phyloP scores from a whole-genome alignment of 2,797 vertebrate genomes.

The Sebastes diploproa region DNA sequence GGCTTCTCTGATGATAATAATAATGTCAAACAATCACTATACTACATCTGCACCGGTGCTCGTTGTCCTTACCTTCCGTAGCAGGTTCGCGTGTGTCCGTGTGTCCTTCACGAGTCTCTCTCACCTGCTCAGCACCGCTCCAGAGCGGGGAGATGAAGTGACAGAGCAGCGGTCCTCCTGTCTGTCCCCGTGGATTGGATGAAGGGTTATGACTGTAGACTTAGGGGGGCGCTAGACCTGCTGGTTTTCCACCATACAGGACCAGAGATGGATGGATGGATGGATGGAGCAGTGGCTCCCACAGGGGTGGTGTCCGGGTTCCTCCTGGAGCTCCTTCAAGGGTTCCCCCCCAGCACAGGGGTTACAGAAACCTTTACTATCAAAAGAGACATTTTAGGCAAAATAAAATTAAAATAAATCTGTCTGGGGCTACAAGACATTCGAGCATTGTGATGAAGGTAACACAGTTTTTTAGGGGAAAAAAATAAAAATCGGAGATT shows the following conservation, averaged over 20 bases:
- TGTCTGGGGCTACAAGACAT: too few relatives aligned
- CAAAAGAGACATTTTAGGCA: too few relatives aligned
- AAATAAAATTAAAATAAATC: too few relatives aligned
- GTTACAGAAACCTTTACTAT: too few relatives aligned
- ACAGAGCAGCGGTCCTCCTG: conserved; percentile 56
- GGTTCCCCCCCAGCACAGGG: not conserved
- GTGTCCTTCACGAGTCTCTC: conserved; percentile 73
- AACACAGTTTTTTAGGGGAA: too few relatives aligned
- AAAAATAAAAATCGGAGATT: too few relatives aligned
- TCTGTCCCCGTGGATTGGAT: conserved; percentile 62
- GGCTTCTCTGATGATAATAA: conserved; percentile 35
- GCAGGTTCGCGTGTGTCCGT: conserved; percentile 38
- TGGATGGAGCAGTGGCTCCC: not conserved
- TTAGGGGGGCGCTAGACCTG: conserved; percentile 69
- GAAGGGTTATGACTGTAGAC: conserved; percentile 51
- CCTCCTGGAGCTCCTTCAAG: not conserved
- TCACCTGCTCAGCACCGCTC: conserved; percentile 74
- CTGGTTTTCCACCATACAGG: not conserved
- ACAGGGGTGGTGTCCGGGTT: not conserved
- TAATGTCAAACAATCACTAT: not conserved
- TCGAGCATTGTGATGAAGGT: too few relatives aligned
- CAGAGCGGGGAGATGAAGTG: conserved; percentile 60
- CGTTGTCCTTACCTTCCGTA: conserved; percentile 73
- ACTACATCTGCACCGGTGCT: too few relatives aligned
- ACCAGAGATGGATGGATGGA: too few relatives aligned